Conservation (phyloP, 2,113 vertebrate genomes). For the Gambusia holbrooki region DNA sequence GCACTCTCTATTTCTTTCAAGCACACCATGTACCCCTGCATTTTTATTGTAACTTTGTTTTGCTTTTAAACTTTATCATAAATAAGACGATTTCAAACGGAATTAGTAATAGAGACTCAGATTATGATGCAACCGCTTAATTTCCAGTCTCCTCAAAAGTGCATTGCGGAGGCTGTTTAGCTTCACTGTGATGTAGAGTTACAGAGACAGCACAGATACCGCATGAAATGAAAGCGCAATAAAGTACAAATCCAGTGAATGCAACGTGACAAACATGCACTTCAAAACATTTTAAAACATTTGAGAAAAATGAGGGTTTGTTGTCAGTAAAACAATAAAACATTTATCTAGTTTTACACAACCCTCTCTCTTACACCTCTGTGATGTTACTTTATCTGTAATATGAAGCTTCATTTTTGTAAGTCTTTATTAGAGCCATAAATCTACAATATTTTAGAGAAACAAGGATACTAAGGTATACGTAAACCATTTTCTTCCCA, state of each 20-base stretch:
- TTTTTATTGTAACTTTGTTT: slow-evolving; percentile 16
- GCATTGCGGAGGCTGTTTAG: slow-evolving; percentile 5
- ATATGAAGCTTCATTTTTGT: background rate
- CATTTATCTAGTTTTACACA: background rate
- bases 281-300: background rate
- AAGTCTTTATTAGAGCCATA: background rate
- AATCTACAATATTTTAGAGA: slow-evolving; percentile 2
- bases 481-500: slow-evolving; percentile 32
- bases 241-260: background rate
- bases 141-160: slow-evolving; percentile 20
- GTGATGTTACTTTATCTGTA: background rate
- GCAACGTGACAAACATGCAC: background rate
- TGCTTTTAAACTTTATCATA: slow-evolving; percentile 31
- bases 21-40: slow-evolving; percentile 13
- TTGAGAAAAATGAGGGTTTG: background rate
- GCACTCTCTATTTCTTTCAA: slow-evolving; percentile 7
- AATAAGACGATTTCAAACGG: slow-evolving; percentile 29
- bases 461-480: slow-evolving; percentile 13
- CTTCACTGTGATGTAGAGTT: slow-evolving; percentile 11
- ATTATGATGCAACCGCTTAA: slow-evolving; percentile 24
- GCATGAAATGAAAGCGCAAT: slow-evolving; percentile 25
- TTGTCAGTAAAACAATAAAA: background rate
- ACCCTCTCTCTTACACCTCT: background rate
- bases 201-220: background rate
- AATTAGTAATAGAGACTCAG: slow-evolving; percentile 44